phyloP scores from a whole-genome alignment of 1,140 invertebrate genomes.

The Yoshiicerus persimilis region DNA sequence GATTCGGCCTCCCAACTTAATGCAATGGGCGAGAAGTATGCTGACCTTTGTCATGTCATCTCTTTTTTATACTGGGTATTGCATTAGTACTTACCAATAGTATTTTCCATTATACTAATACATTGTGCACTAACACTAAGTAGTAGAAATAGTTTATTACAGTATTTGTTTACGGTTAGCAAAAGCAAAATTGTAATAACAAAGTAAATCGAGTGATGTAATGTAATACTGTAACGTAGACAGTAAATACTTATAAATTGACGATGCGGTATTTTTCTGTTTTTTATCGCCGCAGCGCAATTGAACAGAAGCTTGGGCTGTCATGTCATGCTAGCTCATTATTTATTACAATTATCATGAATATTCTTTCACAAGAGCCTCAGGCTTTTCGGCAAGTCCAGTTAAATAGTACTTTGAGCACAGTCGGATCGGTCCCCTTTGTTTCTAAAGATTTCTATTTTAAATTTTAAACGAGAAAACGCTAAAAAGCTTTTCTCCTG shows the following conservation, averaged over 20 bases:
- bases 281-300: not conserved
- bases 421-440: not conserved
- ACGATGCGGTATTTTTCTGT: not conserved
- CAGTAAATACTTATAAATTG: no score
- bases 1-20: not conserved
- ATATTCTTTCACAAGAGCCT: not conserved
- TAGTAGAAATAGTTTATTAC: not conserved
- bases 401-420: not conserved
- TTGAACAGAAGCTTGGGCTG: not conserved
- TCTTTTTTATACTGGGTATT: not conserved
- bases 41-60: conserved; percentile 16
- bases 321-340: not conserved
- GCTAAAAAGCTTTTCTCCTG: not conserved
- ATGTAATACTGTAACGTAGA: no score
- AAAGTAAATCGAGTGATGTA: not conserved
- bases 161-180: not conserved
- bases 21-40: not conserved
- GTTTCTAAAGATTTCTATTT: not conserved
- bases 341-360: conserved; percentile 17
- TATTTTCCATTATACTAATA: not conserved
- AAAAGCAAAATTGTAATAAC: not conserved
- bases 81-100: not conserved
- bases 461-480: not conserved
- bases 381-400: not conserved
- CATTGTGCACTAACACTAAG: not conserved